Base-by-base conservation (phyloP, 2,113 vertebrate species). In the Orycteropus afer region DNA sequence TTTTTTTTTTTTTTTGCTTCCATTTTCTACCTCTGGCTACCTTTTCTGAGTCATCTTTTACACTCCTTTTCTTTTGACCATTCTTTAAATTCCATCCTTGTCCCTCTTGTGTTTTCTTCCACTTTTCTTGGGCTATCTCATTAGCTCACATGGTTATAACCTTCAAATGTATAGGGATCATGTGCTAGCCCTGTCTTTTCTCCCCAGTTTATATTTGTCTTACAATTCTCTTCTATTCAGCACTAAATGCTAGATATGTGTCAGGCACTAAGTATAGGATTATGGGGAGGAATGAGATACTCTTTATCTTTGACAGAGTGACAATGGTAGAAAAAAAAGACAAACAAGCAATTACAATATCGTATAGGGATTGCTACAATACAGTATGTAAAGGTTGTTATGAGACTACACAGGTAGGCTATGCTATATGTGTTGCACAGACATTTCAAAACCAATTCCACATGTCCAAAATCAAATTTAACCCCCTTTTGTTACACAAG, bases 391-490 rank as follows among this genome's bases (percentile, higher is more conserved):
- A 42, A 61, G 7, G 10, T 25, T 77, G 40, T 69, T 61, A 82
- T 42, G 22, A 82, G 55, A 87, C 51, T 51, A 86, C 17, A 34
- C 0, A 49, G 40, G 11, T 49, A 0, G 27, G 42, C 45, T 93
- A 40, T 89, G 90, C 27, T 78, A 76, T 18, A 51, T 27, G 59
- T 47, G 23, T 17, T 18, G 67, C 27, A 69, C 22, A 27, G 17
- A 37, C 65, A 95, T 57, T 74, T 90, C 80, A 83, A 57, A 94
- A 89, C n/a, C 29, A 57, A 76, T 49, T 45, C 23, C 55, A 49
- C 4, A 4, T 25, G 32, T 88, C 45, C 55, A 81, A 92, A 94
- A 67, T 47, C 37, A 91, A 80, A 55, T 25, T 6, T 34, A 55
- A 95, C 11, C 17, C 17, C 7, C 55, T 78, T 27, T 25, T 22